Evolutionary conservation across 2,797 vertebrate species (phyloP), one percentile per base, ranked within the genome.

Genomic region (Pitangus sulphuratus): DNA sequence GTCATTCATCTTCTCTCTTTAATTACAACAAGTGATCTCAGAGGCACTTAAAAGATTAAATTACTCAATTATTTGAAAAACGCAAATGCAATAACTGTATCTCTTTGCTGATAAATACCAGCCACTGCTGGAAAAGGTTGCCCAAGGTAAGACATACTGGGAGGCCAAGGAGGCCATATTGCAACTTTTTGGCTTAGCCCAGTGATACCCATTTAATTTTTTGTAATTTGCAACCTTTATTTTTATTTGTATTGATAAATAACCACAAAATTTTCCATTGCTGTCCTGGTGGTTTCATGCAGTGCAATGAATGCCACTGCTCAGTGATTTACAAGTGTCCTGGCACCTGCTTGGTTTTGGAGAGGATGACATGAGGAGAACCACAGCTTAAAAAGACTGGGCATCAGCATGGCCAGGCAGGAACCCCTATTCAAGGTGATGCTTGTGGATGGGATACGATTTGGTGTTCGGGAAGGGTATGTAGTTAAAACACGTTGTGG

Each of bases 11-110:
- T 94, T 94, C 87, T 96, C 84, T 89, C 93, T 94, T 96, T 96
- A 97, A 95, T 97, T 97, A 92, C 87, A 93, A 44, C 74, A 79
- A 93, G 56, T 80, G 84, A 96, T 95, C 84, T 96, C 93, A 95
- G 88, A 84, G 75, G 90, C 91, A 94, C 94, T 96, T 95, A 94
- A 96, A 96, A 95, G 94, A 96, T 97, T 96, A 93, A 96, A 94
- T 96, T 97, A 93, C 90, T 91, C 84, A 87, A 87, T 94, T 93
- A 91, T 97, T 95, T 82, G 71, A 87, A 93, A 93, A 91, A 77
- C 54, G 24, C 47, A 62, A 96, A 93, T 86, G 74, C 85, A 91
- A 89, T 95, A 95, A 96, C 72, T 89, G 35, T 93, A 89, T 91
- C 74, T 94, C 78, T 92, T 88, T 89, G 71, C 78, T 96, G 93